Evolutionary conservation across 2,888 invertebrate species (phyloP), one percentile per base, ranked within the genome.

Genomic region (Acleris sparsana): DNA sequence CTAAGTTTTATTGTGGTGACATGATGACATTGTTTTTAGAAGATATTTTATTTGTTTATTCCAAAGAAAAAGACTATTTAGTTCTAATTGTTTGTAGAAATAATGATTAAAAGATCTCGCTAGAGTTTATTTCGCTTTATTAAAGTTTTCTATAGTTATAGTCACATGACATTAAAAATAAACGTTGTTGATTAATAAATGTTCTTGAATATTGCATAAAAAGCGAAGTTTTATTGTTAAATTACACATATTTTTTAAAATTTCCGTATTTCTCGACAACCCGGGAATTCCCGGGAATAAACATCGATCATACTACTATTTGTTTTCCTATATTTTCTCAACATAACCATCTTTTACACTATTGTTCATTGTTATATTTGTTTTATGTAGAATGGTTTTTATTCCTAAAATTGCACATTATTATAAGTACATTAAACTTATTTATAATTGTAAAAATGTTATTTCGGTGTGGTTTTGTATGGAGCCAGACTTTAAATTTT

Each of bases 1-100:
- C 53, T 53, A 53, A 53, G 53, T 53, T 53, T 53, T 53, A 53
- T 53, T 29, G 29, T 53, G 53, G 53, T 53, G 53, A 53, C 53
- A 53, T 52, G 52, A 52, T 52, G 52, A 52, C 25, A 52, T 52
- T 52, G 52, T 52, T 52, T 52, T 52, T 52, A 52, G 52, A 52
- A 52, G 17, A 20, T 52, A 52, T 43, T 43, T 43, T 43, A 43
- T 43, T 43, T 43, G 43, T 43, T 43, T 43, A 13, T 43, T 43
- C 43, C 43, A 43, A 43, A 43, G 43, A 43, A 43, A 43, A 43
- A 43, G 43, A 43, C 43, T 43, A 43, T 43, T 43, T 43, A 43
- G 43, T 43, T 16, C 43, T 43, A 43, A 43, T 43, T 43, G 43
- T 43, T 43, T 43, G 43, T 43, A 43, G 43, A 43, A 43, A 52